Conservation (phyloP, 2,113 vertebrate species). For the Ailurus styani region DNA sequence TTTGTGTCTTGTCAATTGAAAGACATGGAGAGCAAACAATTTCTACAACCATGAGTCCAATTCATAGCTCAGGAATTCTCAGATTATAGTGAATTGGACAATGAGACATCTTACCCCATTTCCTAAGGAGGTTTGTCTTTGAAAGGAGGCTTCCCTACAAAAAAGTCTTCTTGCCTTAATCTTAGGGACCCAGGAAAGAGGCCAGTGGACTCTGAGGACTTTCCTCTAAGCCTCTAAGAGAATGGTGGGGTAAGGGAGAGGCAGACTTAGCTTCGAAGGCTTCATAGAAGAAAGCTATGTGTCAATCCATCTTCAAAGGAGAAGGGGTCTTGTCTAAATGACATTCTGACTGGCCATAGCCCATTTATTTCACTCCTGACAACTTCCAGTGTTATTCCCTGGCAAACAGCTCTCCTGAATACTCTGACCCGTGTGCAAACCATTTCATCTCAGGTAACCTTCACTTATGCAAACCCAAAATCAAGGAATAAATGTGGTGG, state of each 20-base stretch:
- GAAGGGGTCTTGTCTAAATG: not conserved
- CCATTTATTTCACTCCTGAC: not conserved
- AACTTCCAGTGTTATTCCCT: not conserved
- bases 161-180: not conserved
- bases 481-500: constrained; percentile 44
- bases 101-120: not conserved
- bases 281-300: not conserved
- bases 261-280: not conserved
- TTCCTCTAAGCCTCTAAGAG: not conserved
- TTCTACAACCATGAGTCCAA: accelerated
- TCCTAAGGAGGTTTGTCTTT: not conserved
- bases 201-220: accelerated
- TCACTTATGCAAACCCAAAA: not conserved
- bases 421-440: not conserved
- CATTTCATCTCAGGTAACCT: not conserved
- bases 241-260: not conserved
- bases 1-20: constrained; percentile 19
- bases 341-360: not conserved
- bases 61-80: not conserved
- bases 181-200: not conserved
- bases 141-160: not conserved
- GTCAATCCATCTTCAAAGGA: not conserved
- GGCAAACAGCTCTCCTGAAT: not conserved
- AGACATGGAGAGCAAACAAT: not conserved
- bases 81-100: not conserved